Evolutionary conservation across 53 echinoderm and acorn worm species (phyloP).

Genomic region (Stichopus horrens): DNA sequence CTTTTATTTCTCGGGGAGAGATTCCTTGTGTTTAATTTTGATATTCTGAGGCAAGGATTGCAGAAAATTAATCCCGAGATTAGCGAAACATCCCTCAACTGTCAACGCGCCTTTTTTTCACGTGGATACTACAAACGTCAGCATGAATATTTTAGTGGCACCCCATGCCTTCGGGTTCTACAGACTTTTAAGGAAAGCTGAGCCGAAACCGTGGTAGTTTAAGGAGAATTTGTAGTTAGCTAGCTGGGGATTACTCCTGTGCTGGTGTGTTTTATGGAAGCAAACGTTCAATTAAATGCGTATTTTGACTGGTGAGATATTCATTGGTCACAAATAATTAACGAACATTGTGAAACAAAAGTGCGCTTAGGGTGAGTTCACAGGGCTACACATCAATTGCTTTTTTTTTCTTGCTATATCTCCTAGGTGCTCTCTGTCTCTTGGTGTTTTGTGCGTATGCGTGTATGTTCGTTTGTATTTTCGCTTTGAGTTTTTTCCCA

Average conservation of each 20-base stretch:
- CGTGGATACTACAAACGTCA: background rate
- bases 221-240: slow-evolving; percentile 5
- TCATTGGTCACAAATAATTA: slow-evolving; percentile 26
- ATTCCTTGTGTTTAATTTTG: background rate
- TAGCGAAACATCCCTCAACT: slow-evolving; percentile 36
- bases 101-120: background rate
- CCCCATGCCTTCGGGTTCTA: slow-evolving; percentile 17
- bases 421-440: no score
- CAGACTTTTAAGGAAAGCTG: slow-evolving; percentile 24
- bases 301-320: background rate
- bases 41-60: slow-evolving; percentile 4
- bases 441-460: no score
- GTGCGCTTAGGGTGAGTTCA: slow-evolving; percentile 11
- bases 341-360: slow-evolving; percentile 34
- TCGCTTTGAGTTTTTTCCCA: no score
- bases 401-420: no score
- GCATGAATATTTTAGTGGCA: slow-evolving; percentile 38
- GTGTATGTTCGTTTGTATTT: no score
- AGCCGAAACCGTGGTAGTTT: slow-evolving; percentile 13
- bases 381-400: background rate
- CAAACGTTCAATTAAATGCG: slow-evolving; percentile 17
- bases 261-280: slow-evolving; percentile 11
- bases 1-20: background rate
- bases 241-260: background rate
- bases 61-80: slow-evolving; percentile 27